phyloP scores from a whole-genome alignment of 2,888 invertebrate species.

The Netelia inedita region DNA sequence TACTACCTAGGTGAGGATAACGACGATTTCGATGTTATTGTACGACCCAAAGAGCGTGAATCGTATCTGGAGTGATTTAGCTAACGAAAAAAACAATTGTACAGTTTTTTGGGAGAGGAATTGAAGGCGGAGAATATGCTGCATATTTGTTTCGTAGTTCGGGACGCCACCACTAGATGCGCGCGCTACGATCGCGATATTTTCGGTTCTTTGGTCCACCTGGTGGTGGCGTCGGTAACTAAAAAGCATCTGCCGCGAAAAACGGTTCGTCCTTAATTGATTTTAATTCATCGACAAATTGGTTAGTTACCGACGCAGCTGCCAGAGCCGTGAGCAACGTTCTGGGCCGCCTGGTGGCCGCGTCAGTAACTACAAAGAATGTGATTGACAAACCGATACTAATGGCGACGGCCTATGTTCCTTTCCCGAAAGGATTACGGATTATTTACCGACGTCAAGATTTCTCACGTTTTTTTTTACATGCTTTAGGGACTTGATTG shows the following conservation, averaged over 20 bases:
- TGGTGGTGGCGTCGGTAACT: neutral
- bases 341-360: neutral
- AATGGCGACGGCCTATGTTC: neutral
- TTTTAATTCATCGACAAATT: too few species aligned
- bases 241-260: neutral
- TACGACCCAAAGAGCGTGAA: neutral
- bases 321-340: neutral
- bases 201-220: neutral
- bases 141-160: neutral
- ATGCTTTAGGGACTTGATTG: constrained; percentile 4
- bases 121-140: neutral
- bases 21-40: neutral
- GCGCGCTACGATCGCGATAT: neutral
- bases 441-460: constrained; percentile 35
- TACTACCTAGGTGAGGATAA: neutral
- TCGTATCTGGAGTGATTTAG: neutral
- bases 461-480: neutral
- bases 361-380: neutral
- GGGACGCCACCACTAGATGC: neutral
- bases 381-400: neutral
- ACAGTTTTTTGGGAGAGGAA: constrained; percentile 15
- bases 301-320: neutral
- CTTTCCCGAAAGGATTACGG: neutral
- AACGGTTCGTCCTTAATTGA: too few species aligned
- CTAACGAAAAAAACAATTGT: constrained; percentile 17